Base-by-base conservation (phyloP, 2,797 vertebrate genomes). In the Rhabdomys pumilio region DNA sequence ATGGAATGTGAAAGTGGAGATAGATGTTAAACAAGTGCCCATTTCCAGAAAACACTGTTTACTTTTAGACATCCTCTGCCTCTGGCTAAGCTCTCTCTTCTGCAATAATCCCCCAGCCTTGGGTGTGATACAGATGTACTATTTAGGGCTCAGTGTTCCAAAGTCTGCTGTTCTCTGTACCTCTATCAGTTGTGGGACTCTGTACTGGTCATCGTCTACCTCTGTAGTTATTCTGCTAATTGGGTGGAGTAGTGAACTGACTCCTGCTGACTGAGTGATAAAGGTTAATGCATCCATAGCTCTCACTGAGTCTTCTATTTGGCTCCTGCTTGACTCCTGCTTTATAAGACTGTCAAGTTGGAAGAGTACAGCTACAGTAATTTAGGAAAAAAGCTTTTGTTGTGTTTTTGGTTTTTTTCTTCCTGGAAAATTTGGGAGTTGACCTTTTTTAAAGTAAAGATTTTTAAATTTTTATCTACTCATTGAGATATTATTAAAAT, bases 401-500 rank as follows among this genome's bases (percentile, higher is more conserved):
- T 82, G 80, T 44, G 44, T 44, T 34, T 73, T 89, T 83, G 75
- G 1, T 47, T 44, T 44, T 84, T 72, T 89, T 63, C 22, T 91
- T 59, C 19, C 44, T 90, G 72, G 72, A 87, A 87, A 85, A 77
- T 89, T 95, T 89, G 34, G 19, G n/a, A 13, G 26, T 72, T 77
- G 41, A 65, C 1, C 4, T 82, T 76, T 85, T 63, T 55, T 83
- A 2, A 91, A 73, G 81, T 81, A 22, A 72, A 61, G 14, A 65
- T 73, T 34, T 86, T 86, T 90, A 63, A 81, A 85, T 73, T 59
- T 93, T n/a, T 79, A 59, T 95, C 76, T 75, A 53, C 22, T 95
- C 55, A 69, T 75, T 93, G 15, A 82, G 47, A 59, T 47, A 80
- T 87, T 95, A 85, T 59, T 93, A 77, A 96, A 89, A 47, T 75